These are phyloP conservation scores for Struthidea cinerea DNA, from an alignment of 2,113 vertebrate species.

Conservation along the genomic window DNA sequence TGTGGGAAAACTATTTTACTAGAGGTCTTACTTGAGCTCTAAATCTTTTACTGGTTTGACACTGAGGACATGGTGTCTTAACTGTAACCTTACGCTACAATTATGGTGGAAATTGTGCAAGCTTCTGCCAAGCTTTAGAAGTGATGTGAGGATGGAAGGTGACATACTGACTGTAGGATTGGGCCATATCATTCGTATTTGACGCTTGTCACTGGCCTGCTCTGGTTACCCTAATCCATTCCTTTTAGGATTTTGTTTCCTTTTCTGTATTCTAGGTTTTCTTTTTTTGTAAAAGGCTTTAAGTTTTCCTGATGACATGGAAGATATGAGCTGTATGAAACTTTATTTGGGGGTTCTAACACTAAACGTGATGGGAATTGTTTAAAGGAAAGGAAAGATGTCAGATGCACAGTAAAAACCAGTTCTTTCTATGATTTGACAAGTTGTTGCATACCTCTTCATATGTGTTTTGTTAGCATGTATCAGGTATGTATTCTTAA, in stretches of 20 bases:
- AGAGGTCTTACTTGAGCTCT: background rate
- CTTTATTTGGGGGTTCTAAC: background rate
- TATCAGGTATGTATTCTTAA: background rate
- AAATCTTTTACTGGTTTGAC: background rate
- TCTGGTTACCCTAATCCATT: background rate
- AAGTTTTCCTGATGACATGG: background rate
- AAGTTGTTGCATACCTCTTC: background rate
- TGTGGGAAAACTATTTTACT: background rate
- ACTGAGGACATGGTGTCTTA: background rate
- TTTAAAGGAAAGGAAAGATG: background rate
- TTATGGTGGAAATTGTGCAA: background rate
- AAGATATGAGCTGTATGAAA: background rate
- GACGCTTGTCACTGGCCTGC: background rate
- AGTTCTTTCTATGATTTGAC: background rate
- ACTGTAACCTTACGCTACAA: accelerated
- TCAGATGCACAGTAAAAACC: background rate
- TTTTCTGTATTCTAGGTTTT: background rate
- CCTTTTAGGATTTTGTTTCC: background rate
- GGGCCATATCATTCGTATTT: background rate
- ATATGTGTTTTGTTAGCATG: background rate
- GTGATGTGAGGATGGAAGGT: background rate
- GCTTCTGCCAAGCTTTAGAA: background rate
- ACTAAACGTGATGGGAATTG: background rate
- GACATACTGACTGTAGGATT: background rate
- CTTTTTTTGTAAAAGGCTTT: background rate